Evolutionary conservation across 1,140 invertebrate genomes (phyloP).

Genomic region (Pectinophora gossypiella): DNA sequence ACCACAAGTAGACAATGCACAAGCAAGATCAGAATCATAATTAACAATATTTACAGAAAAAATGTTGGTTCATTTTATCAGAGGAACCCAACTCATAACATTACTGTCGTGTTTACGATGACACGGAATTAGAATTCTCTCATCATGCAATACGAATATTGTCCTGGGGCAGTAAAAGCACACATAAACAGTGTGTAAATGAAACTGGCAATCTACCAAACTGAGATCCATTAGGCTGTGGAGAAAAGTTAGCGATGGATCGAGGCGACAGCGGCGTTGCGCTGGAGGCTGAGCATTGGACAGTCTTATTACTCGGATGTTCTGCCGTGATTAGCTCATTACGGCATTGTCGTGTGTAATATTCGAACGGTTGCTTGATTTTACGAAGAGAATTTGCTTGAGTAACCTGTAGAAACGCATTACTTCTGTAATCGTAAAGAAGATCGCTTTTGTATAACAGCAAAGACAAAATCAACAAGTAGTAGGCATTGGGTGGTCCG

Average conservation of each 20-base stretch:
- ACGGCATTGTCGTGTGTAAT: background rate
- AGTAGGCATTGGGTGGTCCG: too few species aligned
- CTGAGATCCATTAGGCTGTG: constrained; percentile 18
- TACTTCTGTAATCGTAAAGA: too few species aligned
- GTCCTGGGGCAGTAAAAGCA: constrained; percentile 30
- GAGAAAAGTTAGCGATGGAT: constrained; percentile 10
- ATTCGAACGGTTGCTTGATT: background rate
- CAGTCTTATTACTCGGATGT: background rate
- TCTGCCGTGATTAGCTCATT: background rate
- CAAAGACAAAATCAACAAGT: too few species aligned
- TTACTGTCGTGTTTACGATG: constrained; percentile 34
- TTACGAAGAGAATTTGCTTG: too few species aligned
- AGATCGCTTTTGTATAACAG: too few species aligned
- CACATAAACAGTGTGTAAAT: constrained; percentile 38
- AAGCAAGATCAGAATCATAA: too few species aligned
- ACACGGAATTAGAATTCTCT: constrained; percentile 44
- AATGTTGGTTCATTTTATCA: background rate
- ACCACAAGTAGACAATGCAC: too few species aligned
- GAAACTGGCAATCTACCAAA: constrained; percentile 32
- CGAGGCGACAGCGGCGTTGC: constrained; percentile 18
- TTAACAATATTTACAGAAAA: constrained; percentile 2
- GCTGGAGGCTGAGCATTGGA: background rate
- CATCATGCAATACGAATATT: constrained; percentile 32
- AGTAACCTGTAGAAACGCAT: too few species aligned
- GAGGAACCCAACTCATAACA: background rate